Percentiles rank a stretch among this genome's conserved stretches.
Conservation (phyloP, 2,797 vertebrate species). For the Channa striata region DNA sequence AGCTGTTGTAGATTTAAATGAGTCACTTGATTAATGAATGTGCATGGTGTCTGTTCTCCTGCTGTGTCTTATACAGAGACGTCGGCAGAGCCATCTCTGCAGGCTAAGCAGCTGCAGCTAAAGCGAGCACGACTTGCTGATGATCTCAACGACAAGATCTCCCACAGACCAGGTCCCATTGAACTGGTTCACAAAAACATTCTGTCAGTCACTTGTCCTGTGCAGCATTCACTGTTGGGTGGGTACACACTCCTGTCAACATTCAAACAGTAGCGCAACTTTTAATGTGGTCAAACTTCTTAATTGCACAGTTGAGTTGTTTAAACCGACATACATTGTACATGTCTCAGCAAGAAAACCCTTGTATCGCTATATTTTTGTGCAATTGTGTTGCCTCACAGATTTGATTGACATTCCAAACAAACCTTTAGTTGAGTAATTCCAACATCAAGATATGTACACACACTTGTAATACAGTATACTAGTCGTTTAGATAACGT, state of each 20-base stretch:
- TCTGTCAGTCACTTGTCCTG: constrained; percentile 72
- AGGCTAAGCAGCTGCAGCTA: constrained; percentile 93
- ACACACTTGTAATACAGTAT: neutral
- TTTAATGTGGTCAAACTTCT: neutral
- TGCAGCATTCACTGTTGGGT: constrained; percentile 72
- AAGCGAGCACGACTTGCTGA: constrained; percentile 95
- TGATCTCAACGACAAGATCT: constrained; percentile 97
- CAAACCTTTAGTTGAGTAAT: constrained; percentile 13
- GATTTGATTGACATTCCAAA: neutral
- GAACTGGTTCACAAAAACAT: constrained; percentile 98
- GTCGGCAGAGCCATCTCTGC: constrained; percentile 83
- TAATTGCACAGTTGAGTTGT: neutral
- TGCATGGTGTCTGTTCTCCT: neutral
- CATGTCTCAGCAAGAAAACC: neutral
- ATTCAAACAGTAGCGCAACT: neutral
- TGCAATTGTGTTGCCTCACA: neutral
- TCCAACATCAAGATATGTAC: constrained; percentile 19
- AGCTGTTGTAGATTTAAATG: neutral
- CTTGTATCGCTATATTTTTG: no score
- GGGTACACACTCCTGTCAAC: constrained; percentile 5
- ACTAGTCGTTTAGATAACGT: neutral
- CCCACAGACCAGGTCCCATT: constrained; percentile 94
- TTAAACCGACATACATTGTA: neutral
- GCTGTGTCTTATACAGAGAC: constrained; percentile 68
- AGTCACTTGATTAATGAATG: constrained; percentile 9